Evolutionary conservation across 1,140 invertebrate species (phyloP), one percentile per base, ranked within the genome.

Genomic region (Neodiprion virginianus): DNA sequence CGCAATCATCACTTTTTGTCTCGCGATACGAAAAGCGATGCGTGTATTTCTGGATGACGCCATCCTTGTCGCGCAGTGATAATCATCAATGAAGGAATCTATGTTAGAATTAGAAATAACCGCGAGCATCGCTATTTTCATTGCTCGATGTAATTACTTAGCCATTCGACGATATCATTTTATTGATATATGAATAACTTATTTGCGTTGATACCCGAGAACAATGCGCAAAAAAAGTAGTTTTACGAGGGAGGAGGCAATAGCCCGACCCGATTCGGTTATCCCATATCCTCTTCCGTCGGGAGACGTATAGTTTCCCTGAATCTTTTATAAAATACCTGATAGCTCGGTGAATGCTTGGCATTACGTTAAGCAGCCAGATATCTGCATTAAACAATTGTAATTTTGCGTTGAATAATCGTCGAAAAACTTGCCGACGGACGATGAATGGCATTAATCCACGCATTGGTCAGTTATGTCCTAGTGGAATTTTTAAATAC

Each of bases 351-450:
- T 53, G 74, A 74, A 69, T 7, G 14, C 71, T 72, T 76, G 74
- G 75, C 79, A 80, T 80, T 78, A 23, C 74, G 47, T 73, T 65
- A 71, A 72, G 74, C 73, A 73, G 74, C 71, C 72, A 72, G 72
- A 72, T 71, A 69, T 69, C 71, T 76, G 67, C 73, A 76, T 78
- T 72, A 40, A 48, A 50, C 71, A 78, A 80, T 79, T 79, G 74
- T 77, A 66, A 74, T 74, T 72, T 74, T 50, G 73, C 75, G 47
- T 61, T 76, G 71, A 77, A 77, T 80, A 74, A 79, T 80, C 11
- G 75, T 67, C 72, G 75, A 74, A 76, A 79, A 75, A 79, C 75
- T 78, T 76, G 49, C 53, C 70, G 70, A 72, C 67, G 74, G 21
- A 71, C 8, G 68, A n/a, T 75, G 61, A 72, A 73, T 71, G 50